Base-by-base conservation (phyloP, 2,888 invertebrate genomes). In the Meta bourneti region DNA sequence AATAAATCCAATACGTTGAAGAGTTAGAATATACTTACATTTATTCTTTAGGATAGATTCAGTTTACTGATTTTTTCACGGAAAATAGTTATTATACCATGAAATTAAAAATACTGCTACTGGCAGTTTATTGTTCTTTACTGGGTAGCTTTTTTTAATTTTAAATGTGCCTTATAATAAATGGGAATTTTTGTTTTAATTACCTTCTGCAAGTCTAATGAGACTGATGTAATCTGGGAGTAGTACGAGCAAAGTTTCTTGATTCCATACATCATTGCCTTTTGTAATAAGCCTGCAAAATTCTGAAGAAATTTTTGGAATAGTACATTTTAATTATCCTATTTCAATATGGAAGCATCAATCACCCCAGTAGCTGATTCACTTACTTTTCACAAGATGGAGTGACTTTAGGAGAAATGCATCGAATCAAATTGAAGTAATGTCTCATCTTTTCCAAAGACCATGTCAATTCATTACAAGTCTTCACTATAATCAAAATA, bases 141-240 rank as follows among this genome's bases (percentile, higher is more conserved):
- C 34, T 34, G 34, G n/a, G n/a, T n/a, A 34, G 1, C 34, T 34
- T 34, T 34, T 34, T n/a, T n/a, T n/a, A n/a, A n/a, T n/a, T n/a
- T n/a, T 34, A 34, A 34, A 34, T 34, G 34, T 34, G 34, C 34
- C 34, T 34, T 2, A 34, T 34, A 34, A 34, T 4, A 34, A 34
- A 34, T 34, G 34, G 34, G 34, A 34, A 34, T 34, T 34, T 34
- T 34, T n/a, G n/a, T n/a, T 34, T 34, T 11, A 13, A n/a, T 71
- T 86, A 95, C 95, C 95, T 94, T 95, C 95, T 82, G 95, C 94
- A 72, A 94, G 94, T 93, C 98, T 96, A 51, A 98, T 96, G 94
- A 98, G 96, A 95, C 98, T 98, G 98, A 91, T 98, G 95, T 94
- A 98, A 96, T 93, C 98, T 96, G 82, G 98, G 97, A 1, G 98